phyloP scores from a whole-genome alignment of 1,140 invertebrate genomes.

The Marisa cornuarietis region DNA sequence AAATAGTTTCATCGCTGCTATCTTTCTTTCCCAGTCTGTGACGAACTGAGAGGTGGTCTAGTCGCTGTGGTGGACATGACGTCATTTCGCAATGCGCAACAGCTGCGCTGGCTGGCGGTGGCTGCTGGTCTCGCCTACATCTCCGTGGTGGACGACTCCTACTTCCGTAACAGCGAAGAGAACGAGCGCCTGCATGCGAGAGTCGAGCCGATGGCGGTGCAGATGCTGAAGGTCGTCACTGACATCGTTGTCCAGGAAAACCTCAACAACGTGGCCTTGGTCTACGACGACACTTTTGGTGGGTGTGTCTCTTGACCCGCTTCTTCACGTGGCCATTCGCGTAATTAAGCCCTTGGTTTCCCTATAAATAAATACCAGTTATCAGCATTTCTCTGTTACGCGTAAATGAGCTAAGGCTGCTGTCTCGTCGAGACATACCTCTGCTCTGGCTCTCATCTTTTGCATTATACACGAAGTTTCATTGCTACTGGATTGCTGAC shows the following conservation, averaged over 20 bases:
- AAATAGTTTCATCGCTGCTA: neutral
- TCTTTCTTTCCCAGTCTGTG: conserved; percentile 43
- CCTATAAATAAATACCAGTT: no score
- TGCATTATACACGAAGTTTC: no score
- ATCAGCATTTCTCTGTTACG: no score
- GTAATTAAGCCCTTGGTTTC: no score
- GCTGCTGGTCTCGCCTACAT: conserved; percentile 37
- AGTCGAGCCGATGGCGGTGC: conserved; percentile 43
- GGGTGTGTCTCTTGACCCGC: conserved; percentile 38
- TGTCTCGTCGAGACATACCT: no score
- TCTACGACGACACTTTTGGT: conserved; percentile 89
- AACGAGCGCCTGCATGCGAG: conserved; percentile 23
- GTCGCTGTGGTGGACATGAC: conserved; percentile 41
- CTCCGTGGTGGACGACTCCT: conserved; percentile 42
- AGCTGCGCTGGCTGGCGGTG: conserved; percentile 37
- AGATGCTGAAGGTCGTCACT: conserved; percentile 68
- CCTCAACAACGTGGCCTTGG: conserved; percentile 88
- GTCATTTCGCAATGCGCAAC: conserved; percentile 30
- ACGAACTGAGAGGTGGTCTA: conserved; percentile 24
- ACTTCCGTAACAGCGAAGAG: conserved; percentile 26
- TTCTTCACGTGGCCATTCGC: neutral
- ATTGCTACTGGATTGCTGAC: no score
- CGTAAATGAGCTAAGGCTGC: no score
- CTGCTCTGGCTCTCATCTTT: no score
- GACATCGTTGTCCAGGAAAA: conserved; percentile 83